Base-by-base conservation (phyloP, 1,140 invertebrate species). In the Pararge aegeria region DNA sequence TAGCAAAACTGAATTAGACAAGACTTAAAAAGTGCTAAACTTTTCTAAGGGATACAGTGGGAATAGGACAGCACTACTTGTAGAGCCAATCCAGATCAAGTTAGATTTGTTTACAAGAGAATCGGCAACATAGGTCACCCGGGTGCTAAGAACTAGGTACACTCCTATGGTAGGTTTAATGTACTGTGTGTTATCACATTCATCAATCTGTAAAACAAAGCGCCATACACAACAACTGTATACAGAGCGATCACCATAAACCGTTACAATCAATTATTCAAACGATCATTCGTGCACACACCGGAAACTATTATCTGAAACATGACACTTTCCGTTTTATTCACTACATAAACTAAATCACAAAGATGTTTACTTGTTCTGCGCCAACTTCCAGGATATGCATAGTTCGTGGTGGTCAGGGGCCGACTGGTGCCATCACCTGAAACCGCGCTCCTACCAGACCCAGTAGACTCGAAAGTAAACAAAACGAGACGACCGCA, bases 321-420 rank as follows among this genome's bases (percentile, higher is more conserved):
- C 30, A 40, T 34, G 7, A 37, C 46, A 69, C 57, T 68, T 66
- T 63, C 7, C n/a, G 40, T 58, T 52, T 51, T 50, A 55, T 54
- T 42, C 53, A 56, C 49, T 27, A 69, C 50, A 18, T 46, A 63
- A 67, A 57, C 27, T 59, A 62, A 42, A 63, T 46, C 24, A 50
- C 56, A 73, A 67, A 56, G 52, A 52, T 61, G 46, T 69, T 86
- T 88, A 87, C 83, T 79, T 87, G 86, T 54, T 87, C 86, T 56
- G 80, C 81, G 67, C 86, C 81, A 56, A 89, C 78, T 73, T 89
- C 83, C 68, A 89, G 70, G 61, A 87, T 81, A 64, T 89, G 86
- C 86, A 89, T 89, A 80, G 57, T 70, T 65, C 53, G 55, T 65
- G 59, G 64, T 57, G 30, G 69, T 73, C 66, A 75, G 65, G 56